Conservation (phyloP, 2,797 vertebrate genomes). For the Ptychadena robeensis region DNA sequence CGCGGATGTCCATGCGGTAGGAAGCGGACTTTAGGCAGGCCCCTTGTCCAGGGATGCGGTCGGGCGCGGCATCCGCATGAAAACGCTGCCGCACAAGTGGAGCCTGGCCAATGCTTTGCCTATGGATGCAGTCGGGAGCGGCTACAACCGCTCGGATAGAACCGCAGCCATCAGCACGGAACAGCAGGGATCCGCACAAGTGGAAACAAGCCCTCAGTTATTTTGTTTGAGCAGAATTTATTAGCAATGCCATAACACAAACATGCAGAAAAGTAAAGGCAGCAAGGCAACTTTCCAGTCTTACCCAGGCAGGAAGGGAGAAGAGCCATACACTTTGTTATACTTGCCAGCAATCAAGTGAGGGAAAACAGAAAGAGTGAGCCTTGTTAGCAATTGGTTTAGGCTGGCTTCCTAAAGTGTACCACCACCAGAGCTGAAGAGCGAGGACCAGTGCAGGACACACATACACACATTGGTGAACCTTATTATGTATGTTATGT, state of each 20-base stretch:
- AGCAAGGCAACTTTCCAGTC: slow-evolving; percentile 68
- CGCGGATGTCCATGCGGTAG: too few species aligned
- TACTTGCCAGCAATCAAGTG: slow-evolving; percentile 90
- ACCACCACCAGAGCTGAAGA: slow-evolving; percentile 77
- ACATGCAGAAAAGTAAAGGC: slow-evolving; percentile 71
- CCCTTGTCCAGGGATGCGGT: too few species aligned
- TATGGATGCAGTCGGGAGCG: too few species aligned
- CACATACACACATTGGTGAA: slow-evolving; percentile 66
- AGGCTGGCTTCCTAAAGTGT: slow-evolving; percentile 75
- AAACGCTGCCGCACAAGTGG: too few species aligned
- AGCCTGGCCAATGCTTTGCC: too few species aligned
- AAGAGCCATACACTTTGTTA: slow-evolving; percentile 90
- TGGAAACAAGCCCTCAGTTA: background rate
- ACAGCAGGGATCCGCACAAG: too few species aligned
- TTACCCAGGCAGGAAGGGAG: slow-evolving; percentile 94
- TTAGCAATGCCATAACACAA: slow-evolving; percentile 62
- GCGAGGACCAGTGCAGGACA: slow-evolving; percentile 70
- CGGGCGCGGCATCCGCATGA: too few species aligned
- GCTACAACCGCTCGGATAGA: too few species aligned
- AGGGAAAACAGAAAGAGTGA: slow-evolving; percentile 84
- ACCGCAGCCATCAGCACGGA: too few species aligned
- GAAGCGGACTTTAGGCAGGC: too few species aligned
- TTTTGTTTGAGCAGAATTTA: background rate
- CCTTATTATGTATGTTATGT: slow-evolving; percentile 62
- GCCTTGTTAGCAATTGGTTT: slow-evolving; percentile 83